Conservation (phyloP, 2,797 vertebrate species). For the Furcifer pardalis region DNA sequence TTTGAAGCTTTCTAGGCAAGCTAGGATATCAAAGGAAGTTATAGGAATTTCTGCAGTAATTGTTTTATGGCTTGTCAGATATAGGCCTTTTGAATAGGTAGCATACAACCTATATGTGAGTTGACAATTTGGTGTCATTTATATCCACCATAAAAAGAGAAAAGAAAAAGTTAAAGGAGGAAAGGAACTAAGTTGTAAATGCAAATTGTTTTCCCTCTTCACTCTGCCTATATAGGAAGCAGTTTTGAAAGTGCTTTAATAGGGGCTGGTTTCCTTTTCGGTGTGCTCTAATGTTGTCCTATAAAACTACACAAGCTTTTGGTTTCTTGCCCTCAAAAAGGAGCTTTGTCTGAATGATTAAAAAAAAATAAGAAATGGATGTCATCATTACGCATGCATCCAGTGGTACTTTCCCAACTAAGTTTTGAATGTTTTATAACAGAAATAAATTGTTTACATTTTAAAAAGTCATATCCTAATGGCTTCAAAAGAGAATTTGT, state of each 20-base stretch:
- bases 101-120: constrained; percentile 84
- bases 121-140: constrained; percentile 86
- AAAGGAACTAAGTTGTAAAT: constrained; percentile 96
- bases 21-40: constrained; percentile 80
- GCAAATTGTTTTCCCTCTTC: constrained; percentile 80
- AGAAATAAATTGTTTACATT: rapidly evolving
- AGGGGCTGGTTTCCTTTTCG: constrained; percentile 74
- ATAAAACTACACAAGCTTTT: constrained; percentile 41
- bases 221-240: constrained; percentile 75
- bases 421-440: background rate
- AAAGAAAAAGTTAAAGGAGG: constrained; percentile 78
- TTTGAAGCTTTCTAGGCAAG: constrained; percentile 74
- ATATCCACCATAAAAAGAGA: constrained; percentile 83
- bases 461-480: background rate
- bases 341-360: background rate
- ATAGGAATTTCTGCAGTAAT: constrained; percentile 84
- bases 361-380: background rate
- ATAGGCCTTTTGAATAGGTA: constrained; percentile 88
- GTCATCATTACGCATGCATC: background rate
- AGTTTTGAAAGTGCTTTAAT: constrained; percentile 84
- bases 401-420: background rate
- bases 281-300: constrained; percentile 51
- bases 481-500: background rate
- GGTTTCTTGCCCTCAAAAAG: constrained; percentile 7
- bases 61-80: constrained; percentile 90